Percentiles rank a stretch among this genome's conserved stretches.
Evolutionary conservation across 2,888 invertebrate species (phyloP).

Genomic region (Nephrocerus scutellatus): DNA sequence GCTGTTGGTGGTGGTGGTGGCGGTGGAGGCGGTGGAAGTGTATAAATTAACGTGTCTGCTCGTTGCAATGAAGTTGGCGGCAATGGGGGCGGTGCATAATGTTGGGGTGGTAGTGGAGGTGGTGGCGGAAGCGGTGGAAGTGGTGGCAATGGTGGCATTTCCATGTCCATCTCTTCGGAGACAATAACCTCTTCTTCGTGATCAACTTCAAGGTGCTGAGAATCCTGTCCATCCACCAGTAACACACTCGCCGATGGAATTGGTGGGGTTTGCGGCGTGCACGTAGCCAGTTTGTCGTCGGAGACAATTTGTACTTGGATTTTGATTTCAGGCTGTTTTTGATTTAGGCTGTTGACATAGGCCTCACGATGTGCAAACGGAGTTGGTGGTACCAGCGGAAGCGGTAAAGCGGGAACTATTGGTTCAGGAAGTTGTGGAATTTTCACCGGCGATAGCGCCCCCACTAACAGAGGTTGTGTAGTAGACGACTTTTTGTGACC

Average conservation of each 20-base stretch:
- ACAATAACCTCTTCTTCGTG: conserved; percentile 42
- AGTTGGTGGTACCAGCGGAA: conserved; percentile 39
- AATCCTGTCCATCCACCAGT: too few relatives aligned
- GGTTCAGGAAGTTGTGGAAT: conserved; percentile 28
- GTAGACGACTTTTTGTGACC: conserved; percentile 19
- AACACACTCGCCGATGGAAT: too few relatives aligned
- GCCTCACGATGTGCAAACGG: conserved; percentile 36
- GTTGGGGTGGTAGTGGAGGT: conserved; percentile 27
- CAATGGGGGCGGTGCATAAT: conserved; percentile 22
- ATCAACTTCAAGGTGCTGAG: conserved; percentile 26
- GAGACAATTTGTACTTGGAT: conserved; percentile 45
- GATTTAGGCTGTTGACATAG: conserved; percentile 43
- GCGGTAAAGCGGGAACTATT: conserved; percentile 27
- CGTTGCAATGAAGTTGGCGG: conserved; percentile 23
- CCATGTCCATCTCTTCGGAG: conserved; percentile 31
- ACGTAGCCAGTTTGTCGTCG: conserved; percentile 26
- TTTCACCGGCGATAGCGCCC: conserved; percentile 19
- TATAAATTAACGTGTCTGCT: too few relatives aligned
- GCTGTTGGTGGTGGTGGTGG: conserved; percentile 24
- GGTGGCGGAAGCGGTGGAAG: conserved; percentile 22
- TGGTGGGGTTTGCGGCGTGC: conserved; percentile 4
- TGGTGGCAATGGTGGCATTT: conserved; percentile 15
- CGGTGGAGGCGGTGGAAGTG: conserved; percentile 32
- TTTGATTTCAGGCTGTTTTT: conserved; percentile 46
- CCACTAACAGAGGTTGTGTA: conserved; percentile 7